Evolutionary conservation across 2,797 vertebrate genomes (phyloP).

Genomic region (Moxostoma hubbsi): DNA sequence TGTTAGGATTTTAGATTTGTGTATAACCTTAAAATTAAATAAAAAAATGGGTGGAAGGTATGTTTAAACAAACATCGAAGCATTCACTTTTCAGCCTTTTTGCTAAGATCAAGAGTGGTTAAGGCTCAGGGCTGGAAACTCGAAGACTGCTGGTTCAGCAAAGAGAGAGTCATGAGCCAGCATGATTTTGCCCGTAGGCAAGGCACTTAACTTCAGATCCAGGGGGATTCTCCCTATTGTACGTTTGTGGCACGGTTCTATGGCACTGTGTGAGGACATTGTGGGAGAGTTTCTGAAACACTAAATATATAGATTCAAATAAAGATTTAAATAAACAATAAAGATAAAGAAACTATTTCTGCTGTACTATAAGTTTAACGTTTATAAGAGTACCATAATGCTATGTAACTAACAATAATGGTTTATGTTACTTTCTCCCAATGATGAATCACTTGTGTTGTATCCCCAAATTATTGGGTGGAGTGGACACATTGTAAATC

Average conservation of each 20-base stretch:
- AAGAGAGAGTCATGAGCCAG: background rate
- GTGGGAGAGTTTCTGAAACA: background rate
- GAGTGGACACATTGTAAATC: no score
- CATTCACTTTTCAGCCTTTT: background rate
- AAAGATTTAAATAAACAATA: background rate
- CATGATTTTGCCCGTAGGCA: background rate
- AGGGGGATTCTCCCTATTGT: conserved; percentile 3
- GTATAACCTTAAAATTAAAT: background rate
- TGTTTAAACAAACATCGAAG: background rate
- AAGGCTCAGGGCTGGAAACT: background rate
- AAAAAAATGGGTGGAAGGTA: background rate
- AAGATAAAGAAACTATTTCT: background rate
- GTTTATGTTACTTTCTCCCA: background rate
- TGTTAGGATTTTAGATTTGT: background rate
- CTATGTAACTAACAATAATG: no score
- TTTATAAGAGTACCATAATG: background rate
- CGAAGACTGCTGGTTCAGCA: conserved; percentile 1
- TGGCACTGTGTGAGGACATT: background rate
- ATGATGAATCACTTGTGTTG: background rate
- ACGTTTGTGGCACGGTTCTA: background rate
- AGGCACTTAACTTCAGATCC: background rate
- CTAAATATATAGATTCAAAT: background rate
- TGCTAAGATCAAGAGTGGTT: background rate
- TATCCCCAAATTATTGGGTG: background rate
- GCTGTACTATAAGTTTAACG: no score